A percentile compares a stretch with the other conserved stretches of the same genome.
Evolutionary conservation across 2,888 invertebrate genomes (phyloP).

Genomic region (Meganola albula): DNA sequence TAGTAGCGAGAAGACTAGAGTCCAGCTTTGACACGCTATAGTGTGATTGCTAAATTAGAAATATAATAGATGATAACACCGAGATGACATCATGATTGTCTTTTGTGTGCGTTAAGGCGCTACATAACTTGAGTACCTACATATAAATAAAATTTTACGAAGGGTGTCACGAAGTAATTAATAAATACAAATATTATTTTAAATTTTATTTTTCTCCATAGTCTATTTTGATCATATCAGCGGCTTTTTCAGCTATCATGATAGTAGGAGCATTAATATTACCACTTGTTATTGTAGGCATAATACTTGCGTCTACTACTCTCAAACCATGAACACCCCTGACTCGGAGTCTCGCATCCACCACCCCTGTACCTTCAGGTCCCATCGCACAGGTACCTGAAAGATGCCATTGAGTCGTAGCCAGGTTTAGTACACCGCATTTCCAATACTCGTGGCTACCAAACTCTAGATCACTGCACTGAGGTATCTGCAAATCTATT

Average conservation of each 20-base stretch:
- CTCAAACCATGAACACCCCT: conserved; percentile 58
- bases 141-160: too few species aligned
- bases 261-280: conserved; percentile 79
- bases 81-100: too few species aligned
- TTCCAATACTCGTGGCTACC: conserved; percentile 46
- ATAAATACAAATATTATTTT: too few species aligned
- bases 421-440: conserved; percentile 42
- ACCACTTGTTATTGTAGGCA: conserved; percentile 58
- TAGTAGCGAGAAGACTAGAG: too few species aligned
- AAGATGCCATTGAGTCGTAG: conserved; percentile 37
- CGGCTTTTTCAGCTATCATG: conserved; percentile 80
- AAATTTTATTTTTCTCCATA: too few species aligned
- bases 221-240: conserved; percentile 70
- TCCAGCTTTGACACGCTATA: too few species aligned
- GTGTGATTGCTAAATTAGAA: too few species aligned
- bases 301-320: conserved; percentile 77
- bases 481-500: conserved; percentile 26
- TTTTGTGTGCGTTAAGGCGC: too few species aligned
- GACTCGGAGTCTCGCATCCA: conserved; percentile 25
- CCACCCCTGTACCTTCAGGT: conserved; percentile 26
- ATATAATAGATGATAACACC: too few species aligned
- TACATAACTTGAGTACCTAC: too few species aligned
- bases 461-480: conserved; percentile 34
- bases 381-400: conserved; percentile 40
- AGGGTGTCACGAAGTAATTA: too few species aligned